Evolutionary conservation across 2,113 vertebrate species (phyloP).

Genomic region (Tenrec ecaudatus): DNA sequence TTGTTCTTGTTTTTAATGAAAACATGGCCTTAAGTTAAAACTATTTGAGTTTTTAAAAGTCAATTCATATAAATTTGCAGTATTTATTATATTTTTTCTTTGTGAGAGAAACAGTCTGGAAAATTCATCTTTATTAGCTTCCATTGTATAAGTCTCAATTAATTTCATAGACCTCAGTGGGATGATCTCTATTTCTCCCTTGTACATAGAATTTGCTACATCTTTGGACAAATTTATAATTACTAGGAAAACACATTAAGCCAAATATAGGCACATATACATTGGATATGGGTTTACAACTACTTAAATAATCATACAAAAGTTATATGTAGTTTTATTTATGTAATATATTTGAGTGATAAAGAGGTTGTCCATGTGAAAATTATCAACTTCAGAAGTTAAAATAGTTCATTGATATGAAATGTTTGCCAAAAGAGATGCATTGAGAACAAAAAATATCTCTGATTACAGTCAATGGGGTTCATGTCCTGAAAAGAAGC

Average conservation of each 20-base stretch:
- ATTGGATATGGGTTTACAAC: background rate
- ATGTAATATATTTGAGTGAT: background rate
- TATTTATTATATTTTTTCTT: constrained; percentile 25
- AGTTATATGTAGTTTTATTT: background rate
- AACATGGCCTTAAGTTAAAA: background rate
- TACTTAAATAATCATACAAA: background rate
- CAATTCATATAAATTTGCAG: no score
- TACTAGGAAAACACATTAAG: background rate
- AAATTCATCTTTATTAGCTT: background rate
- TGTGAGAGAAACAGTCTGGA: background rate
- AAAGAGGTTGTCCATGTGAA: background rate
- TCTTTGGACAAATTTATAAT: background rate
- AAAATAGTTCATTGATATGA: background rate
- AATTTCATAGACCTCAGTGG: background rate
- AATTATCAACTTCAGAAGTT: background rate
- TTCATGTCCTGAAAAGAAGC: background rate
- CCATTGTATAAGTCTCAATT: background rate
- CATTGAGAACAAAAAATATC: background rate
- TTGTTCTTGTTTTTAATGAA: background rate
- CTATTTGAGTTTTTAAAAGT: background rate
- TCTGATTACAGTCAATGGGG: background rate
- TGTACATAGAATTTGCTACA: background rate
- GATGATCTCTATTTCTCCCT: background rate
- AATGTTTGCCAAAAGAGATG: background rate
- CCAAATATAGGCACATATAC: background rate